Conservation (phyloP, 2,113 vertebrate species). For the Muscicapa adusta region DNA sequence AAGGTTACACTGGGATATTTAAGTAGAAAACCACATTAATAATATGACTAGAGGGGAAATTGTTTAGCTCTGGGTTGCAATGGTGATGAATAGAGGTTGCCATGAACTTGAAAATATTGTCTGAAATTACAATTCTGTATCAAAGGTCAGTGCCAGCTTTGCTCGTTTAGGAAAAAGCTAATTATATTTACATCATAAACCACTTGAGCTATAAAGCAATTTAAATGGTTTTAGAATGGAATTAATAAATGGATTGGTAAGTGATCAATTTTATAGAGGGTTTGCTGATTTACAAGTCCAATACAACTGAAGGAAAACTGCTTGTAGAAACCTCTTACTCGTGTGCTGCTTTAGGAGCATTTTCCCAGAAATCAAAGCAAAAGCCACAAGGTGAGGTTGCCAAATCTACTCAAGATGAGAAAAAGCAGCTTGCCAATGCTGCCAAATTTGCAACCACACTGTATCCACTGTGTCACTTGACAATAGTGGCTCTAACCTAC, state of each 20-base stretch:
- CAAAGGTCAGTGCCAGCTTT: conserved; percentile 31
- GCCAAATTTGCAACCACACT: not conserved
- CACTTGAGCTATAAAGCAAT: not conserved
- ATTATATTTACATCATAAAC: conserved; percentile 54
- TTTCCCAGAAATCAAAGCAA: not conserved
- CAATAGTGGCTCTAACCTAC: not conserved
- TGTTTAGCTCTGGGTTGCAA: not conserved
- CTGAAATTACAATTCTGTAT: conserved; percentile 8
- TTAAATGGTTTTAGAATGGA: not conserved
- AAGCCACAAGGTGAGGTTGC: not conserved
- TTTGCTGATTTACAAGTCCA: not conserved
- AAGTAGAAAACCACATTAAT: conserved; percentile 27
- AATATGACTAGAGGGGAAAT: conserved; percentile 40
- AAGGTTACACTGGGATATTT: conserved; percentile 32
- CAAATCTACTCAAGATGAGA: not conserved
- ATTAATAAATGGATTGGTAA: not conserved
- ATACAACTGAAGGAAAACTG: not conserved
- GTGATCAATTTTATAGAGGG: not conserved
- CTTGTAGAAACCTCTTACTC: not conserved
- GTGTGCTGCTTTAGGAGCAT: not conserved
- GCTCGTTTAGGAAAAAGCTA: conserved; percentile 27
- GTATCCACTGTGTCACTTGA: rapidly evolving
- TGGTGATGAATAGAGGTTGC: conserved; percentile 38
- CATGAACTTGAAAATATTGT: conserved; percentile 35
- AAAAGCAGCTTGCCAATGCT: not conserved